Evolutionary conservation across 2,797 vertebrate species (phyloP), one percentile per base, ranked within the genome.

Genomic region (Sternotherus odoratus): DNA sequence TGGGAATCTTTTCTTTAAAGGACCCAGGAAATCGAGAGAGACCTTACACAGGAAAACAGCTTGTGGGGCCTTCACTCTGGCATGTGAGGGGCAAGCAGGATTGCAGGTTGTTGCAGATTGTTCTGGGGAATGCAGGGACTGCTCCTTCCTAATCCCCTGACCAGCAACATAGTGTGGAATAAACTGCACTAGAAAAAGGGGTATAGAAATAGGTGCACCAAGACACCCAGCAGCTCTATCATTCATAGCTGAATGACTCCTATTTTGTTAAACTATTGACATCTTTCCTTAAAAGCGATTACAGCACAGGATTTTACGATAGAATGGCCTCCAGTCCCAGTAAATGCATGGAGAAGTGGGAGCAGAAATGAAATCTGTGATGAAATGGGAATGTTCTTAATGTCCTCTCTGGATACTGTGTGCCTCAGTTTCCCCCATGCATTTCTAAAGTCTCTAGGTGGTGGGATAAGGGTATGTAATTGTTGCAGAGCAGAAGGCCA

Each of bases 121-220:
- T 16, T 85, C n/a, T 75, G 77, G 85, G 39, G 39, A 51, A 77
- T 0, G 0, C n/a, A 74, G 56, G 33, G 30, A 78, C 24, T 0
- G 0, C 33, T 87, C 21, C 63, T 89, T 79, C 63, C 56, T 83
- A 17, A 79, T 33, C 8, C 4, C 11, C 50, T 79, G 77, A 77
- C 7, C 3, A 0, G 2, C 28, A 87, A 72, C n/a, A 78, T 1
- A 2, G 0, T 0, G 2, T n/a, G 78, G 10, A 72, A 36, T 39
- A 82, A 91, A 82, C 0, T 26, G 16, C 30, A 57, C 5, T 1
- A 39, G 43, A 60, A 74, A 85, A 46, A 28, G 0, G 1, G n/a
- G 1, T 15, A 48, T n/a, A 69, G 66, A 36, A 69, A 69, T 15
- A 28, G 12, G 33, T 82, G 4, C 8, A 43, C 8, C 3, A 28